phyloP scores from a whole-genome alignment of 2,888 invertebrate species.

The Pheosia tremula region DNA sequence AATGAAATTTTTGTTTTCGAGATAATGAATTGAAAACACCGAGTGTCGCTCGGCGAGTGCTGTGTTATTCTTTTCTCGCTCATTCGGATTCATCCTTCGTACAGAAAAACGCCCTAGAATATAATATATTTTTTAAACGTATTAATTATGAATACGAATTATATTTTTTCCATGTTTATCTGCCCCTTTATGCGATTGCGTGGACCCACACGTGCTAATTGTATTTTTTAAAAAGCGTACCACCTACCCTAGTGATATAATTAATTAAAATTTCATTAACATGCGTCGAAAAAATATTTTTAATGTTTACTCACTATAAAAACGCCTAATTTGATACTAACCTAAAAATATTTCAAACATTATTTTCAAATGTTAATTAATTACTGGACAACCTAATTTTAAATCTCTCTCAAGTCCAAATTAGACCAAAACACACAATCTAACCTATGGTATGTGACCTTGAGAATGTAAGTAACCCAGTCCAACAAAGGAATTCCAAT shows the following conservation, averaged over 20 bases:
- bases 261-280: conserved; percentile 46
- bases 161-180: conserved; percentile 69
- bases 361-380: too few relatives aligned
- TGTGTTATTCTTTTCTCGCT: conserved; percentile 80
- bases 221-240: conserved; percentile 54
- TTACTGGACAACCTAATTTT: too few relatives aligned
- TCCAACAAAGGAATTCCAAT: not conserved
- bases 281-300: not conserved
- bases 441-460: too few relatives aligned
- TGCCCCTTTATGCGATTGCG: conserved; percentile 60
- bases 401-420: too few relatives aligned
- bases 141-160: conserved; percentile 75
- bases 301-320: not conserved
- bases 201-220: conserved; percentile 43
- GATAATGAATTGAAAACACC: conserved; percentile 85
- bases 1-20: conserved; percentile 84
- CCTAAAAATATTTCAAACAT: too few relatives aligned
- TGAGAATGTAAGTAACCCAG: too few relatives aligned
- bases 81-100: conserved; percentile 78
- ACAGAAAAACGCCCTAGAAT: conserved; percentile 59
- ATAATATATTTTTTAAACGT: conserved; percentile 64
- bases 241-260: conserved; percentile 49
- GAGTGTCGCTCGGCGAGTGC: conserved; percentile 60
- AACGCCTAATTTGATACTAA: too few relatives aligned
- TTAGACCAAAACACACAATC: too few relatives aligned